phyloP scores from a whole-genome alignment of 2,888 invertebrate species.

The Hemithea aestivaria region DNA sequence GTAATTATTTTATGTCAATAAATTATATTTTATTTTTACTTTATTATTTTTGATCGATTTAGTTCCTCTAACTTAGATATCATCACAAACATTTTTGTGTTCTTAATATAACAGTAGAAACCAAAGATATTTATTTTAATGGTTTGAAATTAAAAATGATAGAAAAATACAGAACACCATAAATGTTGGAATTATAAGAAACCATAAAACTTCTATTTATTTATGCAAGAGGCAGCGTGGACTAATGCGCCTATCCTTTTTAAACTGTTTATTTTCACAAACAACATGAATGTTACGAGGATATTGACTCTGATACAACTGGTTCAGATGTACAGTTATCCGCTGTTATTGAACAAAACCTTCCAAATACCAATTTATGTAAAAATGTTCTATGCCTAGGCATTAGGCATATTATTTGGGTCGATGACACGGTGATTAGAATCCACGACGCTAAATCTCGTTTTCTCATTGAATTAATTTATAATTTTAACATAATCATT shows the following conservation, averaged over 20 bases:
- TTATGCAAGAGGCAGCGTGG: not conserved
- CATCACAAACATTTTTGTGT: too few relatives aligned
- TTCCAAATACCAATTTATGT: slow-evolving; percentile 24
- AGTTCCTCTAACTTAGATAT: too few relatives aligned
- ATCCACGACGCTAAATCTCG: slow-evolving; percentile 9
- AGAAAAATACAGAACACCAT: too few relatives aligned
- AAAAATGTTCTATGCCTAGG: slow-evolving; percentile 10
- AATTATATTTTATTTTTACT: too few relatives aligned
- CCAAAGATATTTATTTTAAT: too few relatives aligned
- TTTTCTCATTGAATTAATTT: slow-evolving; percentile 20
- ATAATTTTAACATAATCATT: slow-evolving; percentile 13
- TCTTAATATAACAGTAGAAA: too few relatives aligned
- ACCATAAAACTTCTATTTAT: not conserved
- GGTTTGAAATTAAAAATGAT: too few relatives aligned
- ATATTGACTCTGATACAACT: slow-evolving; percentile 57
- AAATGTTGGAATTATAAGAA: too few relatives aligned
- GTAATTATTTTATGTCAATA: too few relatives aligned
- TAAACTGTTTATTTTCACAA: slow-evolving; percentile 17
- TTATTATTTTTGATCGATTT: too few relatives aligned
- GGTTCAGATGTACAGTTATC: slow-evolving; percentile 51
- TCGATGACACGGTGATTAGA: slow-evolving; percentile 29
- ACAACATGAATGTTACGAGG: slow-evolving; percentile 36
- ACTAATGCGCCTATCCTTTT: slow-evolving; percentile 2
- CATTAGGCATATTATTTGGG: slow-evolving; percentile 25
- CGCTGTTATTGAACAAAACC: slow-evolving; percentile 27